phyloP scores from a whole-genome alignment of 2,888 invertebrate species.

The Ophraella communa region DNA sequence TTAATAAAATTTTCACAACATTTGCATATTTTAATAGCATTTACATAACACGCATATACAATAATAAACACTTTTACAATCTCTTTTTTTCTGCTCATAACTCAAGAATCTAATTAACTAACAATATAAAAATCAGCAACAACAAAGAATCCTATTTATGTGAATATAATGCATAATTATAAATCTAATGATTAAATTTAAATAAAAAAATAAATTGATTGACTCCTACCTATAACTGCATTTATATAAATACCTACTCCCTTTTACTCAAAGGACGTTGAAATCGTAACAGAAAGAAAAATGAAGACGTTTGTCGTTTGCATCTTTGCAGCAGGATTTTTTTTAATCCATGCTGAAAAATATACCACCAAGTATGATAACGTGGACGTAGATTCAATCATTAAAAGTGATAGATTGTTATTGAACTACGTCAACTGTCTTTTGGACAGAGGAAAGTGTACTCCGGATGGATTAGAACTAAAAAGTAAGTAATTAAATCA shows the following conservation, averaged over 20 bases:
- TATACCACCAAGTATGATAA: constrained; percentile 76
- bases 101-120: constrained; percentile 20
- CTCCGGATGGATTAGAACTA: constrained; percentile 69
- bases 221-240: constrained; percentile 23
- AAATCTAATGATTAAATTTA: constrained; percentile 31
- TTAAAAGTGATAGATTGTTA: constrained; percentile 70
- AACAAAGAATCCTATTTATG: constrained; percentile 27
- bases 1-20: too few relatives aligned
- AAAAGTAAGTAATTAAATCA: constrained; percentile 57
- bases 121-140: constrained; percentile 12
- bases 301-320: constrained; percentile 17
- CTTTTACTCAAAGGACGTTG: constrained; percentile 15
- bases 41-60: too few relatives aligned
- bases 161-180: constrained; percentile 25
- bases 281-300: neutral
- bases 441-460: constrained; percentile 69
- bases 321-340: constrained; percentile 7
- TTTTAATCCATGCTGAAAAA: constrained; percentile 45
- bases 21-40: too few relatives aligned
- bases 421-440: constrained; percentile 74
- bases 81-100: neutral
- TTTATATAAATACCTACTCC: constrained; percentile 30
- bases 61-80: neutral
- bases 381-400: constrained; percentile 71
- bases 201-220: constrained; percentile 24